A percentile compares a stretch with the other conserved stretches of the same genome.
Conservation (phyloP, 2,113 vertebrate species). For the Trochalopteron elliotii region DNA sequence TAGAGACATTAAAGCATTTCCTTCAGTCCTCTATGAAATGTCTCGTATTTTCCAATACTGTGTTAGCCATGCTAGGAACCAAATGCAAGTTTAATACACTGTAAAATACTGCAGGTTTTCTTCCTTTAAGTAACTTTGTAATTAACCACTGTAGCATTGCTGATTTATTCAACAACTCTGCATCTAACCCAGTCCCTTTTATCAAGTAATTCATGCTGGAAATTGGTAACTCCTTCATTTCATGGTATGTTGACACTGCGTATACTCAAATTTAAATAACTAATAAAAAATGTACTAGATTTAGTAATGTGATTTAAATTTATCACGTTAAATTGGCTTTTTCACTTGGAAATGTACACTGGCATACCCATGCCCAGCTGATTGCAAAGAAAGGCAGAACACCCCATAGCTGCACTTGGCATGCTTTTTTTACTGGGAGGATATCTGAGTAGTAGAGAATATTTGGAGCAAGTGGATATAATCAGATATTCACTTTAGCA, state of each 20-base stretch:
- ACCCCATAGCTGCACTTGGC: not conserved
- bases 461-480: not conserved
- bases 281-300: not conserved
- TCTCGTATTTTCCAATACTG: not conserved
- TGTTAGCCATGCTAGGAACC: not conserved
- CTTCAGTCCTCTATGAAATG: not conserved
- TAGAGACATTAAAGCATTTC: not conserved
- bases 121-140: slow-evolving; percentile 50
- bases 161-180: slow-evolving; percentile 30
- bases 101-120: slow-evolving; percentile 8
- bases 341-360: not conserved
- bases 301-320: not conserved
- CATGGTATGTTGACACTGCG: slow-evolving; percentile 4
- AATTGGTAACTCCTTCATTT: slow-evolving; percentile 45
- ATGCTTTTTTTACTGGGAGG: not conserved
- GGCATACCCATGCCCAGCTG: not conserved
- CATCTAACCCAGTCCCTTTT: slow-evolving; percentile 7
- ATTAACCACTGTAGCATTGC: slow-evolving; percentile 30
- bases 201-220: slow-evolving; percentile 38
- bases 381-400: not conserved
- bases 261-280: slow-evolving; percentile 25
- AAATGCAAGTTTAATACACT: not conserved
- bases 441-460: not conserved
- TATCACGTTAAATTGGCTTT: not conserved
- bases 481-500: not conserved